Conservation (phyloP, 2,113 vertebrate species). For the Peromyscus polionotus region DNA sequence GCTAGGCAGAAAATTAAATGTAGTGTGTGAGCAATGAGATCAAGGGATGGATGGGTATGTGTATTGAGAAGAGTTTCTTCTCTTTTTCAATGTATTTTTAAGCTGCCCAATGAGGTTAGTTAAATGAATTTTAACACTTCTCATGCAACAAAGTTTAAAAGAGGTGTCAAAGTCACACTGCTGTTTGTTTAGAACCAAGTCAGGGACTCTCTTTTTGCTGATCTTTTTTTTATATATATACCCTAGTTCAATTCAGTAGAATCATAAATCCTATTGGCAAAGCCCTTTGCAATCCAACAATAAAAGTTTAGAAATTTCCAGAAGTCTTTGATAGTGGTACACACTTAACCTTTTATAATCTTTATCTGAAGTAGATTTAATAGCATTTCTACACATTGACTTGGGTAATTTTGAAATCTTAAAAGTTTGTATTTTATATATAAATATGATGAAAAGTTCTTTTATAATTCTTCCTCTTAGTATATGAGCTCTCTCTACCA, state of each 20-base stretch:
- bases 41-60: neutral
- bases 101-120: neutral
- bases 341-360: neutral
- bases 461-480: neutral
- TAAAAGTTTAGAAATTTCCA: neutral
- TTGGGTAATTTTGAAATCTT: neutral
- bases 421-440: neutral
- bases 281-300: neutral
- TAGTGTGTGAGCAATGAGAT: neutral
- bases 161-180: neutral
- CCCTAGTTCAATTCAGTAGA: neutral
- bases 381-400: neutral
- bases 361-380: neutral
- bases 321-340: neutral
- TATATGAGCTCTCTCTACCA: neutral
- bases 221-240: neutral
- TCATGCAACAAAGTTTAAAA: neutral
- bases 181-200: slow-evolving; percentile 8
- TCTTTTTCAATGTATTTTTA: neutral
- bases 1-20: neutral
- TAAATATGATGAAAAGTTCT: slow-evolving; percentile 24
- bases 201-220: neutral
- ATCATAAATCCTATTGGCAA: neutral
- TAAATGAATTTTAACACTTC: neutral
- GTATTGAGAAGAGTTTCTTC: slow-evolving; percentile 14